Base-by-base conservation (phyloP, 2,888 invertebrate species). In the Serripes groenlandicus region DNA sequence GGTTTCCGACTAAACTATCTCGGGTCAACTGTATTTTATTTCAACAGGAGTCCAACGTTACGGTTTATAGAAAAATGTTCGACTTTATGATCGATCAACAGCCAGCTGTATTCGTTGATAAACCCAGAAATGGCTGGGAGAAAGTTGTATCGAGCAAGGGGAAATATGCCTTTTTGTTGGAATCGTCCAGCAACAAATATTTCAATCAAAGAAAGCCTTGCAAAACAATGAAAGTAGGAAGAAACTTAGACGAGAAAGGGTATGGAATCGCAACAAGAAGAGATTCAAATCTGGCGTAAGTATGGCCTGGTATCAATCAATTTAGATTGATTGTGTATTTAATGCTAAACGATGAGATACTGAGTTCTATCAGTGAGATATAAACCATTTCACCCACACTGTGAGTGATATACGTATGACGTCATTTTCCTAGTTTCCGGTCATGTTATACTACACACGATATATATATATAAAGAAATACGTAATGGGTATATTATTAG, bases 221-320 rank as follows among this genome's bases (percentile, higher is more conserved):
- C 83, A 93, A 93, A 83, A 94, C 94, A 18, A 94, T 94, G 93
- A 93, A 91, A 81, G 98, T 99, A 21, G 98, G 98, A 0, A 95
- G 97, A 71, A 97, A 97, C 95, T 95, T 98, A 97, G 95, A 95
- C 89, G 95, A 95, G 62, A 98, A 98, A 94, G 98, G 99, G 85
- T 99, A 99, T 93, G 99, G 98, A 23, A 97, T 99, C 49, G 99
- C 98, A 52, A 98, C 98, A 72, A 97, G 98, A 5, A 96, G 98
- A 60, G 84, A 86, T n/a, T 90, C 89, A 23, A 86, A 89, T 35
- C 78, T 91, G 26, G 89, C 89, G 92, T 92, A 60, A 69, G 66
- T 60, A n/a, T 21, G n/a, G n/a, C n/a, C n/a, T n/a, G n/a, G n/a
- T n/a, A n/a, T n/a, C n/a, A n/a, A n/a, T n/a, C n/a, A n/a, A n/a